A percentile compares a stretch with the other conserved stretches of the same genome.
Conservation (phyloP, 2,113 vertebrate genomes). For the Felis catus region F.catus_Fca126_mat1.0 CM031413.1:77428001-77428500, state of each 20-base stretch:
- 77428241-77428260: neutral
- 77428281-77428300: neutral
- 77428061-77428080: neutral
- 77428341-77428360: neutral
- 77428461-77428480: no score
- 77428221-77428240: neutral
- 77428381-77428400: no score
- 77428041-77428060: no score
- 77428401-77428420: no score
- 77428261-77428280: neutral
- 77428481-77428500: neutral
- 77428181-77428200: conserved; percentile 12
- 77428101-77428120: neutral
- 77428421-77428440: no score
- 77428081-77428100: neutral
- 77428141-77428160: neutral
- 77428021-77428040: no score
- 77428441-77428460: no score
- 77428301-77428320: neutral
- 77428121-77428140: neutral
- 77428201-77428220: conserved; percentile 43
- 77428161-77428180: neutral
- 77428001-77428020: no score
- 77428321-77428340: conserved; percentile 15
- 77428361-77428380: no score